Conservation (phyloP, 2,113 vertebrate species). For the Rafetus swinhoei region DNA sequence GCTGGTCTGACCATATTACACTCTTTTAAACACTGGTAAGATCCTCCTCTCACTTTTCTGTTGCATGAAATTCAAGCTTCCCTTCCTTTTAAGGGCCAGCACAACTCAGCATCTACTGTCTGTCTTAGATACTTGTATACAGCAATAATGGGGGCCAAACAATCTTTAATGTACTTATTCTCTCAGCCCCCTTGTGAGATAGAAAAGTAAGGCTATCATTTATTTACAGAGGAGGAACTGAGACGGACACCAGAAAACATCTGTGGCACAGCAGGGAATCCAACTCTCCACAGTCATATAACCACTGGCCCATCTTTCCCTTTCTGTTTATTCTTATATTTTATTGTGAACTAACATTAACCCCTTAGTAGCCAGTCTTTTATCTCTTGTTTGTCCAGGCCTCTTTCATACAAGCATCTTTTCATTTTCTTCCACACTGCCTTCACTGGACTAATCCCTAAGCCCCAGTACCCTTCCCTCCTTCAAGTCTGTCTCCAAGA, state of each 20-base stretch:
- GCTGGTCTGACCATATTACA: no score
- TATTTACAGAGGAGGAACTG: no score
- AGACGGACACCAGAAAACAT: not conserved
- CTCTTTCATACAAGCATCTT: not conserved
- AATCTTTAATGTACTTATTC: no score
- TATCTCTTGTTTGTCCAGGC: not conserved
- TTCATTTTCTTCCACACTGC: not conserved
- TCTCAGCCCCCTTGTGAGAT: no score
- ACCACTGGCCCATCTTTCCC: not conserved
- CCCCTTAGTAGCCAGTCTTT: not conserved
- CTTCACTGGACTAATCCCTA: not conserved
- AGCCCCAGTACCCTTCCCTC: not conserved
- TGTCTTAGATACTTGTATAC: no score
- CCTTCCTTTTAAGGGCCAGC: no score
- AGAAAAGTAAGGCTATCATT: no score
- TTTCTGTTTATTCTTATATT: not conserved
- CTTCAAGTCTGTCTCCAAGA: not conserved
- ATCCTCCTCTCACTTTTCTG: no score
- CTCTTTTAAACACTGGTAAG: no score
- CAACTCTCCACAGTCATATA: not conserved
- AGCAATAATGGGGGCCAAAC: no score
- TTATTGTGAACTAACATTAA: rapidly evolving
- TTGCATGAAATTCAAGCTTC: no score
- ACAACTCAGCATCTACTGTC: no score
- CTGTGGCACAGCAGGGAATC: not conserved